Conservation (phyloP, 1,140 invertebrate species). For the Diuraphis noxia region DNA sequence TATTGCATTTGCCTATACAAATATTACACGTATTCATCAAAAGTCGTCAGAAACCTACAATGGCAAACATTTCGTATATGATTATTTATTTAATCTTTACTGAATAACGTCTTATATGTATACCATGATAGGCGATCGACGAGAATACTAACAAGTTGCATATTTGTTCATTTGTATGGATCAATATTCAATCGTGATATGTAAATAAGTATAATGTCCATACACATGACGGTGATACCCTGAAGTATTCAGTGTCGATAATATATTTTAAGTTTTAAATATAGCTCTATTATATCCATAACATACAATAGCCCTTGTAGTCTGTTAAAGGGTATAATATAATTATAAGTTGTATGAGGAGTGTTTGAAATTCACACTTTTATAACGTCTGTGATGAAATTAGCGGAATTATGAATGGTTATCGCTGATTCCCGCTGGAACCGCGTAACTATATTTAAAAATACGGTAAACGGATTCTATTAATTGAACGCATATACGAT, state of each 20-base stretch:
- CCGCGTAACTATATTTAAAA: neutral
- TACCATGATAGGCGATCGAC: neutral
- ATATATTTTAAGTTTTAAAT: neutral
- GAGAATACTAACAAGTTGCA: neutral
- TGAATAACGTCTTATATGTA: neutral
- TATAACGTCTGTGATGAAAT: too few species aligned
- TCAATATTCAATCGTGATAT: neutral
- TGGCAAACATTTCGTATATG: neutral
- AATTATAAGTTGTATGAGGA: neutral
- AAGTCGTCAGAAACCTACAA: neutral
- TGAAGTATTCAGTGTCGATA: neutral
- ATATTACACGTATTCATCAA: neutral
- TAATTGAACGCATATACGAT: neutral
- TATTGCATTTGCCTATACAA: neutral
- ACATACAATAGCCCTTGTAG: too few species aligned
- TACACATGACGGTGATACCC: neutral
- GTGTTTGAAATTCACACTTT: neutral
- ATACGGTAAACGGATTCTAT: neutral
- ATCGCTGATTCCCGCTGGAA: neutral
- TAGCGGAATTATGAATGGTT: neutral
- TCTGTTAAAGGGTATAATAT: neutral
- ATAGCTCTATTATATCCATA: too few species aligned
- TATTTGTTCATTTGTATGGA: neutral
- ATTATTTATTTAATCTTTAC: conserved; percentile 5
- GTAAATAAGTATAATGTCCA: neutral